These are phyloP conservation scores for Xenopus laevis DNA, from an alignment of 2,113 vertebrate genomes.

Conservation along the genomic window DNA sequence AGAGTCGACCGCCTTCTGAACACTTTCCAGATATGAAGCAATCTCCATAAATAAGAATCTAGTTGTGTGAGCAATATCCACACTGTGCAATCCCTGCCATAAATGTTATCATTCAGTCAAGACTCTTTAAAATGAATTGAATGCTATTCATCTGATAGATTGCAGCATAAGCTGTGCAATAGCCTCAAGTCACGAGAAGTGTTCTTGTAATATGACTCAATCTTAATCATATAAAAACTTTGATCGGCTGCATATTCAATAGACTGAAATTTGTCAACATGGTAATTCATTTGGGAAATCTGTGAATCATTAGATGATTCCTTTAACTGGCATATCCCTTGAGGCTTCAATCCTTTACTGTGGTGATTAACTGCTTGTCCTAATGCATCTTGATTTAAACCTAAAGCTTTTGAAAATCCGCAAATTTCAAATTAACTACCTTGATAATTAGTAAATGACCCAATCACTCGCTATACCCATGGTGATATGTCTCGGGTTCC, in stretches of 20 bases:
- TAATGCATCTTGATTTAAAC: conserved; percentile 18
- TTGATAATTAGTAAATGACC: conserved; percentile 39
- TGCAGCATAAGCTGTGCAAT: background rate
- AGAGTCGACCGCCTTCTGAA: too few relatives aligned
- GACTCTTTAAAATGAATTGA: too few relatives aligned
- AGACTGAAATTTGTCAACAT: background rate
- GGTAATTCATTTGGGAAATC: conserved; percentile 5
- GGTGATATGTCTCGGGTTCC: conserved; percentile 18
- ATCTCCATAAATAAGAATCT: too few relatives aligned
- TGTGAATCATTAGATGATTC: conserved; percentile 24
- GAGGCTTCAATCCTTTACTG: conserved; percentile 13
- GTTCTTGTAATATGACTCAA: background rate
- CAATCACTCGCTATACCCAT: conserved; percentile 27
- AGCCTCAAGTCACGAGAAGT: background rate
- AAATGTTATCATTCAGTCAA: too few relatives aligned
- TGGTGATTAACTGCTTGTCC: conserved; percentile 34
- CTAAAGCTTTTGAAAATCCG: conserved; percentile 21
- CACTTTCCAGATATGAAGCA: too few relatives aligned
- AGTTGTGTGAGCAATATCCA: too few relatives aligned
- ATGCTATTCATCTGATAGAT: background rate
- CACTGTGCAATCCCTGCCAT: too few relatives aligned
- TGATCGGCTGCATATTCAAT: background rate
- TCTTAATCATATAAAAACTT: background rate
- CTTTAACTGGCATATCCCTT: conserved; percentile 20
- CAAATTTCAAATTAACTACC: conserved; percentile 26